Conservation (phyloP, 2,113 vertebrate genomes). For the Percina caprodes region DNA sequence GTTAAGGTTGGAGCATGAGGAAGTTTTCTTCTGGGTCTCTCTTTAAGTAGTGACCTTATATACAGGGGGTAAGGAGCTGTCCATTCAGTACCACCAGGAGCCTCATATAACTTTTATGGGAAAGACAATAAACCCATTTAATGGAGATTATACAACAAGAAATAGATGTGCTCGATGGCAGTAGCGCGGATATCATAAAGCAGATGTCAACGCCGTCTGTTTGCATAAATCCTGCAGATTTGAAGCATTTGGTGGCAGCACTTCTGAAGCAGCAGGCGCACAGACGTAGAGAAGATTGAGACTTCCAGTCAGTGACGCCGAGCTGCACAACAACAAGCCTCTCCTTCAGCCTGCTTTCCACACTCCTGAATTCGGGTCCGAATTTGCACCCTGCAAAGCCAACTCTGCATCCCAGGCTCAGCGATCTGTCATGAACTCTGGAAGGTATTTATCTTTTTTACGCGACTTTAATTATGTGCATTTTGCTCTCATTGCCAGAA, state of each 20-base stretch:
- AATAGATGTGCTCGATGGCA: neutral
- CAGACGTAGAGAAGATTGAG: constrained; percentile 43
- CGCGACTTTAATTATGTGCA: constrained; percentile 28
- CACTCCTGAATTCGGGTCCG: constrained; percentile 11
- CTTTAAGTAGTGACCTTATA: neutral
- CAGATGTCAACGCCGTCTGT: neutral
- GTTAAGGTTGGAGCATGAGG: neutral
- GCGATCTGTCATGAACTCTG: constrained; percentile 56
- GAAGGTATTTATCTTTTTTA: constrained; percentile 60
- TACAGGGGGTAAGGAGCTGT: constrained; percentile 26
- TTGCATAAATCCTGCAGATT: constrained; percentile 15
- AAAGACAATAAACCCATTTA: neutral
- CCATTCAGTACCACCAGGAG: constrained; percentile 37
- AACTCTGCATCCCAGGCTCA: constrained; percentile 37
- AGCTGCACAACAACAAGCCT: constrained; percentile 68
- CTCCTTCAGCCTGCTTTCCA: constrained; percentile 45
- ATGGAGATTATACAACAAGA: neutral
- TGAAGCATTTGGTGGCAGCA: constrained; percentile 48
- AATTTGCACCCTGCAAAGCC: constrained; percentile 16
- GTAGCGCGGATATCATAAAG: neutral
- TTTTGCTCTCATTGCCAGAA: neutral
- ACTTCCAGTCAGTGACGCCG: constrained; percentile 60
- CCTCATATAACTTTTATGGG: neutral
- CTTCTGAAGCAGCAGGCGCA: constrained; percentile 44
- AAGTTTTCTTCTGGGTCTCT: neutral